Percentiles rank a stretch among this genome's conserved stretches.
Evolutionary conservation across 2,113 vertebrate species (phyloP).

Genomic region (Pelecanus crispus): DNA sequence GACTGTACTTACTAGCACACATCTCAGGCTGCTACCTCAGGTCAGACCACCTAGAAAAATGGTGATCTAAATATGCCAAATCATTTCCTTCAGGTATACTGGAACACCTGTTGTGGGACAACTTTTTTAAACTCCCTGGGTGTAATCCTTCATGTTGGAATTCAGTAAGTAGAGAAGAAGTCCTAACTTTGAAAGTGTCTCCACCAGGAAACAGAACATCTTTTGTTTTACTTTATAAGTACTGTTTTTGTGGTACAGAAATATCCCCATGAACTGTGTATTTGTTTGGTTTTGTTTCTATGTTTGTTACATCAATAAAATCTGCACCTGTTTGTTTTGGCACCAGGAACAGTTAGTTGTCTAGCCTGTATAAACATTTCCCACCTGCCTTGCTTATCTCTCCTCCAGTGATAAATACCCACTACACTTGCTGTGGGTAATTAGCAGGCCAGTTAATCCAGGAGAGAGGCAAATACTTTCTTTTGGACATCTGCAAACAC

Average conservation of each 20-base stretch:
- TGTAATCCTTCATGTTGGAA: background rate
- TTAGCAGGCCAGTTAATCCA: slow-evolving; percentile 42
- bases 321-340: slow-evolving; percentile 74
- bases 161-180: background rate
- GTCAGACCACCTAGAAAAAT: background rate
- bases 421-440: slow-evolving; percentile 16
- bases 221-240: slow-evolving; percentile 30
- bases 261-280: background rate
- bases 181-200: background rate
- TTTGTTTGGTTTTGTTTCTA: slow-evolving; percentile 61
- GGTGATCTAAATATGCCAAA: background rate
- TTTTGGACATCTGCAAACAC: background rate
- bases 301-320: slow-evolving; percentile 64
- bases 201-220: background rate
- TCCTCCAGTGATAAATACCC: slow-evolving; percentile 16
- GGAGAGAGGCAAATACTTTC: background rate
- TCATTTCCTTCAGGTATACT: background rate
- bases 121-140: background rate
- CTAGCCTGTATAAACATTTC: slow-evolving; percentile 38
- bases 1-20: background rate
- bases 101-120: background rate
- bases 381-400: slow-evolving; percentile 63
- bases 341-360: slow-evolving; percentile 46
- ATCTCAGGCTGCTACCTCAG: background rate
- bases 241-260: slow-evolving; percentile 9